Evolutionary conservation across 2,797 vertebrate genomes (phyloP).

Genomic region (Cyprinodon diabolis): DNA sequence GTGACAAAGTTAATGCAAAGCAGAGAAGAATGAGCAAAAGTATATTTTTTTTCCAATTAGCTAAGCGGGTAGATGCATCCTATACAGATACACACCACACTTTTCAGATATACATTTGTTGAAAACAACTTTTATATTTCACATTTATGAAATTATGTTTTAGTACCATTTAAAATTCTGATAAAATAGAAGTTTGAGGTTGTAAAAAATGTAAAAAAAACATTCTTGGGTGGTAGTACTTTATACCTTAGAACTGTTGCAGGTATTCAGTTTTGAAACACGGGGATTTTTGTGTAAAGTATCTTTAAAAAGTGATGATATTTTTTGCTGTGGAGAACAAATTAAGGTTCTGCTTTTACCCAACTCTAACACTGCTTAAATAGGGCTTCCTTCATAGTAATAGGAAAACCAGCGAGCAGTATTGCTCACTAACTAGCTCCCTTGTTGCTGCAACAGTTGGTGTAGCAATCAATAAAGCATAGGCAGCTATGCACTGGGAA

Average conservation of each 20-base stretch:
- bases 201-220: neutral
- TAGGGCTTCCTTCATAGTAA: slow-evolving; percentile 33
- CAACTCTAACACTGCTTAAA: slow-evolving; percentile 22
- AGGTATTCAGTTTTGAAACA: neutral
- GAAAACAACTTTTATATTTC: neutral
- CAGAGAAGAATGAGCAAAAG: neutral
- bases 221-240: neutral
- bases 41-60: neutral
- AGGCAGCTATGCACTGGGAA: slow-evolving; percentile 51
- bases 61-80: neutral
- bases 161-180: neutral
- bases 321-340: slow-evolving; percentile 10
- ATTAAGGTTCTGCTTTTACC: slow-evolving; percentile 17
- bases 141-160: neutral
- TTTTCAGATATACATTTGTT: neutral
- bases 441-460: slow-evolving; percentile 68
- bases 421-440: slow-evolving; percentile 71
- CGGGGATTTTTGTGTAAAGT: neutral
- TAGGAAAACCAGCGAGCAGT: slow-evolving; percentile 16
- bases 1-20: neutral
- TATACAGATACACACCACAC: neutral
- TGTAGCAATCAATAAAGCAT: slow-evolving; percentile 69
- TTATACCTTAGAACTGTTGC: neutral
- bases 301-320: slow-evolving; percentile 2
- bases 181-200: neutral